These are phyloP conservation scores for Hemaris fuciformis DNA, from an alignment of 2,888 invertebrate genomes.

Conservation along the genomic window DNA sequence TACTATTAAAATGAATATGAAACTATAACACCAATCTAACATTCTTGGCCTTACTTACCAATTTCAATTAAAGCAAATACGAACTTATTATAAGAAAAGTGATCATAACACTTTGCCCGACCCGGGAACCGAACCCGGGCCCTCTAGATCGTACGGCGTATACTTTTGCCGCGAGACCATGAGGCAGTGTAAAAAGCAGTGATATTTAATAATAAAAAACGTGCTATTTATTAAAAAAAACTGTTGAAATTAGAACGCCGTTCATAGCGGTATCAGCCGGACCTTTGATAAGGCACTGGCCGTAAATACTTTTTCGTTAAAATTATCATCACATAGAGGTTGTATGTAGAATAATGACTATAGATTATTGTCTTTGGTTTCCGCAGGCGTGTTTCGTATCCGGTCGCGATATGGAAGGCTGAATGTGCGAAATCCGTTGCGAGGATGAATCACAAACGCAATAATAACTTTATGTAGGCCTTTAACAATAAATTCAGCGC, in stretches of 20 bases:
- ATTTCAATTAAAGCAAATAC: no score
- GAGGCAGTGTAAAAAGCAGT: no score
- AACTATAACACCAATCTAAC: no score
- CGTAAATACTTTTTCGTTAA: neutral
- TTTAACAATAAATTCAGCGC: neutral
- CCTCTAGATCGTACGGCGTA: no score
- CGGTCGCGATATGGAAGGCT: conserved; percentile 4
- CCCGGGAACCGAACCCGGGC: no score
- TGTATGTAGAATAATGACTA: neutral
- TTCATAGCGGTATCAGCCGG: neutral
- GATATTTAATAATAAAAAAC: no score
- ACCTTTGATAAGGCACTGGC: neutral
- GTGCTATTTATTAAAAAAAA: neutral
- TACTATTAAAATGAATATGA: no score
- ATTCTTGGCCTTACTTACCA: no score
- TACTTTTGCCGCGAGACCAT: no score
- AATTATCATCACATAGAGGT: neutral
- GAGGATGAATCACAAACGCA: neutral
- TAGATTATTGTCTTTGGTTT: conserved; percentile 2
- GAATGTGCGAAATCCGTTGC: neutral
- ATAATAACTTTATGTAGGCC: neutral
- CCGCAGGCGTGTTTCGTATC: conserved; percentile 3
- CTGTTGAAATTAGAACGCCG: neutral
- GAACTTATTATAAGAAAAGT: no score
- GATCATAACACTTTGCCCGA: no score